phyloP scores from a whole-genome alignment of 1,140 invertebrate genomes.

The Samia ricini region DNA sequence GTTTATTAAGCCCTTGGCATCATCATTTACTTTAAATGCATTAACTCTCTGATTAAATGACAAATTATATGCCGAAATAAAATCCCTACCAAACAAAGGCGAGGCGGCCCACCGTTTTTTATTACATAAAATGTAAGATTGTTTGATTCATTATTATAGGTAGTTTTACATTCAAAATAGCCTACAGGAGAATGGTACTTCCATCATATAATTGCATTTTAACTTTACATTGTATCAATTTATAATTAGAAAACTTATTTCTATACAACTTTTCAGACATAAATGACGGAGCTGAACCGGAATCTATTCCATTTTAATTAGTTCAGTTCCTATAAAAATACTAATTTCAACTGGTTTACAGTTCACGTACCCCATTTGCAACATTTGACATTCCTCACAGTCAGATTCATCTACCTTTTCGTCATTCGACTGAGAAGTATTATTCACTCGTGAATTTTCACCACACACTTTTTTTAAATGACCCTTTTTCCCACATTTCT shows the following conservation, averaged over 20 bases:
- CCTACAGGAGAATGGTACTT: too few relatives aligned
- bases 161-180: neutral
- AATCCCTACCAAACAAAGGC: neutral
- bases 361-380: neutral
- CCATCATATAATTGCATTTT: neutral
- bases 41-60: too few relatives aligned
- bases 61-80: neutral
- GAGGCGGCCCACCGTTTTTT: neutral
- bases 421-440: neutral
- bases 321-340: too few relatives aligned
- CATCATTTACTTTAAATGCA: too few relatives aligned
- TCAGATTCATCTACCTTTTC: neutral
- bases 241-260: neutral
- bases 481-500: neutral
- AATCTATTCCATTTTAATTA: neutral
- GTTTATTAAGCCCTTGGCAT: too few relatives aligned
- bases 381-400: neutral
- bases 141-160: neutral
- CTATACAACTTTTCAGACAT: neutral
- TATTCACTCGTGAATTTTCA: neutral
- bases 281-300: neutral
- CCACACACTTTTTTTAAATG: neutral
- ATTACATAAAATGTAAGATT: neutral
- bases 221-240: neutral
- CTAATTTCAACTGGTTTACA: neutral